Evolutionary conservation across 2,113 vertebrate species (phyloP).

Genomic region (Cacatua alba): DNA sequence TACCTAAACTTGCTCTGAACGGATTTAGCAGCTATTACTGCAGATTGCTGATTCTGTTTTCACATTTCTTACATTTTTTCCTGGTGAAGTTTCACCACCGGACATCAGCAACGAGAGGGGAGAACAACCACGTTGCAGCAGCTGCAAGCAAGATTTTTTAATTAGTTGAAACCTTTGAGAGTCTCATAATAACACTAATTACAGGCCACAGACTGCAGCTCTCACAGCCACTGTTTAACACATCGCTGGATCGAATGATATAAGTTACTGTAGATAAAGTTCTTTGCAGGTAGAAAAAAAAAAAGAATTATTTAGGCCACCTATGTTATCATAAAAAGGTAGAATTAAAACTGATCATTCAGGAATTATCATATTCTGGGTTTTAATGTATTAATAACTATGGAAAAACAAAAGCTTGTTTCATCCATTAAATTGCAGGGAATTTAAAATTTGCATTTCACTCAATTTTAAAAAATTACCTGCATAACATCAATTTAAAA

Average conservation of each 20-base stretch:
- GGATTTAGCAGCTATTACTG: neutral
- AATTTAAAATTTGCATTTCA: neutral
- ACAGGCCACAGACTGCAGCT: neutral
- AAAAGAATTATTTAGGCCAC: neutral
- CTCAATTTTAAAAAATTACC: neutral
- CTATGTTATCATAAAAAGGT: neutral
- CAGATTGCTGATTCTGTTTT: rapidly evolving
- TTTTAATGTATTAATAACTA: neutral
- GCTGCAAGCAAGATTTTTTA: neutral
- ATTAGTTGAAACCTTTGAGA: neutral
- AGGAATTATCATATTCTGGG: neutral
- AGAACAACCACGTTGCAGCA: neutral
- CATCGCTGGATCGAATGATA: neutral
- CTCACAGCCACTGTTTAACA: neutral
- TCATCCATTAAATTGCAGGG: neutral
- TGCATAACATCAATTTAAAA: neutral
- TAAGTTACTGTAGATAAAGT: neutral
- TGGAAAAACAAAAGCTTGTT: neutral
- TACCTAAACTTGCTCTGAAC: neutral
- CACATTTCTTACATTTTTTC: neutral
- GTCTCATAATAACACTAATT: neutral
- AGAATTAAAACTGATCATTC: neutral
- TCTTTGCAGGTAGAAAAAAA: neutral
- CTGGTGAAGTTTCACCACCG: neutral
- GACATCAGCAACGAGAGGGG: rapidly evolving